phyloP scores from a whole-genome alignment of 2,888 invertebrate species.

The Ypsolopha scabrella region DNA sequence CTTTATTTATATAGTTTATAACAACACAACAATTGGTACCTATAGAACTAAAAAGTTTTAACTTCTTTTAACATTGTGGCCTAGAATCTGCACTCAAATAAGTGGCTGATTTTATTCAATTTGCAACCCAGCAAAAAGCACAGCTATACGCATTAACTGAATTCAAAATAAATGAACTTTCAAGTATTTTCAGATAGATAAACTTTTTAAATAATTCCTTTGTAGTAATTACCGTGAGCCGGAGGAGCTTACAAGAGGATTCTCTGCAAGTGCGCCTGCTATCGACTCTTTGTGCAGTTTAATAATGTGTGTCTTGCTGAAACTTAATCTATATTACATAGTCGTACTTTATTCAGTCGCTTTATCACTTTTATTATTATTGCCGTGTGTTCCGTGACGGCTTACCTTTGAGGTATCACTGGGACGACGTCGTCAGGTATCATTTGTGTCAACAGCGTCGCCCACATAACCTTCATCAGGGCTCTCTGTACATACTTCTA shows the following conservation, averaged over 20 bases:
- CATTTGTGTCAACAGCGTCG: conserved; percentile 75
- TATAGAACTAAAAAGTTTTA: no score
- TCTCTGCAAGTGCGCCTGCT: conserved; percentile 2
- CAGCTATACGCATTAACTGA: not conserved
- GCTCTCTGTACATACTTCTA: conserved; percentile 77
- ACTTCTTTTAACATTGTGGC: no score
- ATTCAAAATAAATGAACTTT: not conserved
- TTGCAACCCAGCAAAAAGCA: no score
- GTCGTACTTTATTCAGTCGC: conserved; percentile 53
- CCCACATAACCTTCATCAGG: conserved; percentile 92
- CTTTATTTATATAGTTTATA: no score
- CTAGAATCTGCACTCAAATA: no score
- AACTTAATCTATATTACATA: conserved; percentile 44
- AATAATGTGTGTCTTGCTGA: conserved; percentile 7
- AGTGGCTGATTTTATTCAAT: no score
- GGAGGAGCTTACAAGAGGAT: not conserved
- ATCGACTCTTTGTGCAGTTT: conserved; percentile 3
- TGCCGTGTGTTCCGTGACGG: conserved; percentile 46
- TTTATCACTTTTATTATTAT: conserved; percentile 53
- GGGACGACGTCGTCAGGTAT: conserved; percentile 74
- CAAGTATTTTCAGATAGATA: not conserved
- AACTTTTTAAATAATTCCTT: conserved; percentile 14
- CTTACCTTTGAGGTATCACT: conserved; percentile 54
- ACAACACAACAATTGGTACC: no score
- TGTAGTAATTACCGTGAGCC: conserved; percentile 14